Evolutionary conservation across 1,140 invertebrate species (phyloP).

Genomic region (Dendrolimus kikuchii): DNA sequence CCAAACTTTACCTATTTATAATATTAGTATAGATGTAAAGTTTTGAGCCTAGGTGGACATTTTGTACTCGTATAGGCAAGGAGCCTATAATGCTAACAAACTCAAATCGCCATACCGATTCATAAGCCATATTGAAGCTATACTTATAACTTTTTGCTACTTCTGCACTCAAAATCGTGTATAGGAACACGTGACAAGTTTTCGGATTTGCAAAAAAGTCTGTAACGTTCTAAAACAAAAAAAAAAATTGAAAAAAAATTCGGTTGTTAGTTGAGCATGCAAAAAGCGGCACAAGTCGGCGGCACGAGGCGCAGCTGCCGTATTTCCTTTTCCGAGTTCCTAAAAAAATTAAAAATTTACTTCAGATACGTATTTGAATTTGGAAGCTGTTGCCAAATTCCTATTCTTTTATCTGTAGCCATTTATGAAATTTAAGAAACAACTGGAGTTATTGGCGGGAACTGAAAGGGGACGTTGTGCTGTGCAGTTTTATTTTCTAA

Average conservation of each 20-base stretch:
- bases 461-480: too few species aligned
- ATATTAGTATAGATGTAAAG: too few species aligned
- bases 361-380: slow-evolving; percentile 34
- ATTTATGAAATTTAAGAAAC: too few species aligned
- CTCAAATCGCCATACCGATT: too few species aligned
- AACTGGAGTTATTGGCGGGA: too few species aligned
- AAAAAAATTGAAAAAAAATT: slow-evolving; percentile 30
- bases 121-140: neutral
- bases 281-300: slow-evolving; percentile 44
- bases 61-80: too few species aligned
- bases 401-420: too few species aligned
- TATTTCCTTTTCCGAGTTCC: slow-evolving; percentile 59
- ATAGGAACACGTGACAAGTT: slow-evolving; percentile 2
- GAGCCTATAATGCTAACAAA: too few species aligned
- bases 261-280: slow-evolving; percentile 43
- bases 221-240: slow-evolving; percentile 33
- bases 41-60: too few species aligned
- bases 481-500: too few species aligned
- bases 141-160: slow-evolving; percentile 1
- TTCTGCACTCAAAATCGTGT: too few species aligned
- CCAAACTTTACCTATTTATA: too few species aligned
- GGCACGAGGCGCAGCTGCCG: slow-evolving; percentile 61
- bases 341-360: slow-evolving; percentile 36
- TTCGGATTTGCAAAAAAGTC: slow-evolving; percentile 4
- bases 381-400: slow-evolving; percentile 44